Evolutionary conservation across 2,113 vertebrate species (phyloP), one percentile per base, ranked within the genome.

Genomic region (Heteronetta atricapilla): DNA sequence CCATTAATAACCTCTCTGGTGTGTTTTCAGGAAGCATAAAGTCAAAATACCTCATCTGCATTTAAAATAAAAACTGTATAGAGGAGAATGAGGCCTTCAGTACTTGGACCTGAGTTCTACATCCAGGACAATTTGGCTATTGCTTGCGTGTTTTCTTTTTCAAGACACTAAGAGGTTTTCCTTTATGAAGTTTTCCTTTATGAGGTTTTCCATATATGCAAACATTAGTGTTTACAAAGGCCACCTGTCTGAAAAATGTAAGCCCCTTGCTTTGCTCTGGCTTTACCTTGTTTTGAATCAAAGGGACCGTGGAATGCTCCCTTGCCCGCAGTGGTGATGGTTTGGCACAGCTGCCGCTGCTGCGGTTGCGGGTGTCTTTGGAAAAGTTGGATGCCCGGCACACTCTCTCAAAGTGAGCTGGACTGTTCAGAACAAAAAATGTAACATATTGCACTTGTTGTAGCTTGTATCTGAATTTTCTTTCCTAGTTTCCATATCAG

Each of bases 201-300:
- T 0, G 3, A 60, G 53, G 28, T 82, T 93, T 92, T 60, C 53
- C 44, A 59, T 48, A 36, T 29, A 48, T 46, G 46, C 13, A 68
- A 86, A 85, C 0, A 2, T 1, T 46, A 29, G 67, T 84, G 80
- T 93, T 96, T 86, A 82, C 79, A 89, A 83, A 89, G 75, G 74
- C 94, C 95, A 93, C 88, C 89, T 97, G 94, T 90, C 74, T 56
- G 53, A 89, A 88, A 95, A 90, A 94, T 84, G 33, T 64, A n/a
- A 86, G 76, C 67, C 36, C 74, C 58, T 52, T 18, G 14, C 56
- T 95, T 89, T 16, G 4, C 66, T 31, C 75, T 72, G 79, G n/a
- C 90, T 93, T 96, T 92, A 97, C 95, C 92, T 96, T 96, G 72
- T 46, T 60, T 86, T 58, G 81, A 93, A 95, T 91, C 89, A 81